Percentiles rank a stretch among this genome's conserved stretches.
Evolutionary conservation across 2,113 vertebrate genomes (phyloP).

Genomic region (Chelonoidis abingdonii): DNA sequence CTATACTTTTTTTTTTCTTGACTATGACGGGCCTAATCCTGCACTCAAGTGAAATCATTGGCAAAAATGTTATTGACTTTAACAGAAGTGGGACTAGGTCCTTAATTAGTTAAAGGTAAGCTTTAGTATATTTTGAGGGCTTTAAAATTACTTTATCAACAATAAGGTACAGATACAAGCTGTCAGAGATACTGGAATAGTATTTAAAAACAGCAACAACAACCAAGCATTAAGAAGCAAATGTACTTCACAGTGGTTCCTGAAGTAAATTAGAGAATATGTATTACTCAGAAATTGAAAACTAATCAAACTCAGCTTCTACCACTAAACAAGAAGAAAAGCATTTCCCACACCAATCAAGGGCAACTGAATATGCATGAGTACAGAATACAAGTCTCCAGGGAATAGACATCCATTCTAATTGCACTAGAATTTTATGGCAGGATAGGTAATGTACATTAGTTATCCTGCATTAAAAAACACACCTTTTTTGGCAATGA

Average conservation of each 20-base stretch:
- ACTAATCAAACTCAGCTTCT: neutral
- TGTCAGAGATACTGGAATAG: neutral
- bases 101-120: slow-evolving; percentile 12
- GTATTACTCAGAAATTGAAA: slow-evolving; percentile 15
- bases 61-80: neutral
- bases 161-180: neutral
- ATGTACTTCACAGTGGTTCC: neutral
- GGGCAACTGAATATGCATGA: neutral
- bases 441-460: neutral
- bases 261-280: slow-evolving; percentile 30
- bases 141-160: neutral
- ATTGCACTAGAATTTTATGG: neutral
- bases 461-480: neutral
- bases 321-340: slow-evolving; percentile 14
- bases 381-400: neutral
- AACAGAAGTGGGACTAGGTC: neutral
- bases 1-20: neutral
- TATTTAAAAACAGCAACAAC: neutral
- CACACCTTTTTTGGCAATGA: neutral
- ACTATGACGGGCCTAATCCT: slow-evolving; percentile 14
- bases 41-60: slow-evolving; percentile 28
- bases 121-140: neutral
- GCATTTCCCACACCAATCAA: slow-evolving; percentile 5
- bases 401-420: neutral
- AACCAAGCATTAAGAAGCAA: slow-evolving; percentile 13